Base-by-base conservation (phyloP, 37 sponge, comb jelly and placozoan species). In the Theonella swinhoei region DNA sequence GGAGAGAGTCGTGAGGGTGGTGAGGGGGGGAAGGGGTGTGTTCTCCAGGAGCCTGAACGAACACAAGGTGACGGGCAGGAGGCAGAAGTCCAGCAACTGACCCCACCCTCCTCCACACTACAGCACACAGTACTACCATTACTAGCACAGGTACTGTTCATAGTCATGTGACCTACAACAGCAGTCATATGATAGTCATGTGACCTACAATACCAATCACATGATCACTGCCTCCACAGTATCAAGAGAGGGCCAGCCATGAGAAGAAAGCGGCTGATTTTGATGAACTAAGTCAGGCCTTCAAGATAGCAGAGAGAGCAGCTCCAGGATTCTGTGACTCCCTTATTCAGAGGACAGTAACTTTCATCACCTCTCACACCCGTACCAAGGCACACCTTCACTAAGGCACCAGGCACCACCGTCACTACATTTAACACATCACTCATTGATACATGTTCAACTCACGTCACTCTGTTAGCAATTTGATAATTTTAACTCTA, bases 291-390 rank as follows among this genome's bases (percentile, higher is more conserved):
- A 85, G 80, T 61, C 79, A 85, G 11, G 65, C 86, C 35, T 90
- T 90, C 75, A 80, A 84, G 42, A 80, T 85, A 26, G 81, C 86
- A 58, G 91, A 90, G 47, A 76, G 80, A 17, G 60, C 75, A 26
- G 85, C 82, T 71, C 91, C 91, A 11, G 91, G 91, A 35, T 74
- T 90, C 30, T 84, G 76, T 61, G 91, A 90, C 77, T 39, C 73
- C 23, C 42, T 89, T 24, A 75, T 89, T 5, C 90, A 83, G 39
- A 76, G 70, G 4, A 47, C 61, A 30, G 42, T 76, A 47, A 17
- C 54, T 17, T n/a, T n/a, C n/a, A n/a, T n/a, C n/a, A n/a, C n/a
- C n/a, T n/a, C n/a, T n/a, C n/a, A n/a, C n/a, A n/a, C n/a, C n/a
- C n/a, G n/a, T n/a, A n/a, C n/a, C n/a, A n/a, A n/a, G n/a, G n/a